Evolutionary conservation across 2,797 vertebrate species (phyloP), one percentile per base, ranked within the genome.

Genomic region (Sandelia bainsii): DNA sequence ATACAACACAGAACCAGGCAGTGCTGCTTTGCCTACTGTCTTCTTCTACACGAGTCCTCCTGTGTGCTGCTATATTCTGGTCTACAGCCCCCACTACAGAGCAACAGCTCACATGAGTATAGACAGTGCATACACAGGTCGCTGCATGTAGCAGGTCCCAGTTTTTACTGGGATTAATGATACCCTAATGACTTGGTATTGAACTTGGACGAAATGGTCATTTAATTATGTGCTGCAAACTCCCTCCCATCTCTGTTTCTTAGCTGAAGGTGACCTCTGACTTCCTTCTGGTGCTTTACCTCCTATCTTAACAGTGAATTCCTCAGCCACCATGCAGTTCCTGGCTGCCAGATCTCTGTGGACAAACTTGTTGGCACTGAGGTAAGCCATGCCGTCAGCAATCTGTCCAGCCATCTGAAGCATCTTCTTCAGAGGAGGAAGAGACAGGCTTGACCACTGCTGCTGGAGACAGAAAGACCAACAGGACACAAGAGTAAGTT

Each of bases 351-450:
- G 94, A 76, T 99, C 98, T 88, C 98, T 92, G 93, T 99, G 98
- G 80, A 99, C 97, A n/a, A 99, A 99, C 92, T 99, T 99, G 93
- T 98, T 98, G 91, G 97, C 96, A 0, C 99, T 99, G 90, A 99
- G 97, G 89, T 99, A 99, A 0, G 98, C 95, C 98, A 99, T 99
- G 83, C 98, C 98, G 0, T 99, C 98, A 0, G 97, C 97, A 13
- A 99, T 99, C 94, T 99, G 97, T 1, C 98, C 98, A 0, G 98
- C 96, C 98, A 99, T 99, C 94, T 99, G 98, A 82, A 98, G 97
- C 98, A 99, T 99, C 93, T 97, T 98, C 92, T 97, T 98, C 75
- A 99, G 91, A 0, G 96, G 97, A 1, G 97, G 98, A 40, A 97
- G 96, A 1, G 93, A 90, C 34, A 96, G 94, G 65, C 93, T 93